Percentiles rank a stretch among this genome's conserved stretches.
Evolutionary conservation across 2,113 vertebrate species (phyloP).

Genomic region (Macrotis lagotis): DNA sequence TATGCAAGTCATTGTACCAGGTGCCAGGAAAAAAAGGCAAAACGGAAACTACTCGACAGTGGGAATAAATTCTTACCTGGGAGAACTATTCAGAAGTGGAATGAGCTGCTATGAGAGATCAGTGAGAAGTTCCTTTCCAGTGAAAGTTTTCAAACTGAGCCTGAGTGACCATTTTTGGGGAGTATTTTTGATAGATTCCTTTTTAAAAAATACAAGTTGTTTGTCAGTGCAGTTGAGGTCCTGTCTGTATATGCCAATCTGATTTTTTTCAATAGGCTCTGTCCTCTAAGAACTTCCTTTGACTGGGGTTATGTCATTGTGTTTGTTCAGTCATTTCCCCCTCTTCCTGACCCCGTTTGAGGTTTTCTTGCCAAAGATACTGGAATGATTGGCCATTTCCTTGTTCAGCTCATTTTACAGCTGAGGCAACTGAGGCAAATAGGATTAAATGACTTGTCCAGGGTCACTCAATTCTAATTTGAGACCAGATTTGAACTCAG

Average conservation of each 20-base stretch:
- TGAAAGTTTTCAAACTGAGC: not conserved
- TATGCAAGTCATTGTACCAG: not conserved
- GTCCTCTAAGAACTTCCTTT: not conserved
- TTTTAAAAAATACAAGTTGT: not conserved
- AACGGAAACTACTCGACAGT: not conserved
- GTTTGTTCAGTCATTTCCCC: too few relatives aligned
- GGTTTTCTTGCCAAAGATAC: too few relatives aligned
- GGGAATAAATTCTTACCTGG: not conserved
- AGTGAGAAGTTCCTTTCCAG: not conserved
- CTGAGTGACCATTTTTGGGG: not conserved
- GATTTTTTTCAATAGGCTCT: not conserved
- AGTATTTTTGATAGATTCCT: not conserved
- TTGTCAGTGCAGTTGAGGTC: not conserved
- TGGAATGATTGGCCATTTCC: too few relatives aligned
- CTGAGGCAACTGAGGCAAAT: too few relatives aligned
- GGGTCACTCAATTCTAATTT: too few relatives aligned
- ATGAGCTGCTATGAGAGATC: not conserved
- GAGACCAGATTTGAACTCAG: too few relatives aligned
- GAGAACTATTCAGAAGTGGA: not conserved
- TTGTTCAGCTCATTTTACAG: too few relatives aligned
- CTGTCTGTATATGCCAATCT: not conserved
- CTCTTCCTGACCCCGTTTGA: too few relatives aligned
- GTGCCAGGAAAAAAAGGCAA: not conserved
- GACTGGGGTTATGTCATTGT: not conserved
- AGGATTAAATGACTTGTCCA: too few relatives aligned